Evolutionary conservation across 1,140 invertebrate genomes (phyloP).

Genomic region (Magallana angulata): DNA sequence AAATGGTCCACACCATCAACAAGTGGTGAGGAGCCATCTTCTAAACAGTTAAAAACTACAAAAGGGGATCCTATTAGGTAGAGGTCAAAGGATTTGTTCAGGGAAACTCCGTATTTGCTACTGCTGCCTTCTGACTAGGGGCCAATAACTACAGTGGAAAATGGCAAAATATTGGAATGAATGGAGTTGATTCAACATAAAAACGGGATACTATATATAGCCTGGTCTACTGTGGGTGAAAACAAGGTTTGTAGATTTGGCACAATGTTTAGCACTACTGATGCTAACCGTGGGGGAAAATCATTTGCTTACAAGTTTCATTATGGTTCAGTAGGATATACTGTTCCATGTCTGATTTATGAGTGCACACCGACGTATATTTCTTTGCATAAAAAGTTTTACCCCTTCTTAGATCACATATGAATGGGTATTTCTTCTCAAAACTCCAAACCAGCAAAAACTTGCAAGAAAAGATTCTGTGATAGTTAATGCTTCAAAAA

Average conservation of each 20-base stretch:
- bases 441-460: not conserved
- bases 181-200: constrained; percentile 11
- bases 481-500: not conserved
- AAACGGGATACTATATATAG: not conserved
- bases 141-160: constrained; percentile 26
- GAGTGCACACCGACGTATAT: not conserved
- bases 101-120: not conserved
- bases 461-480: not conserved
- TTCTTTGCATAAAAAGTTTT: not conserved
- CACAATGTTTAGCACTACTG: constrained; percentile 23
- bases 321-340: not conserved
- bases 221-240: constrained; percentile 12
- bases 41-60: constrained; percentile 5
- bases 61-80: constrained; percentile 1
- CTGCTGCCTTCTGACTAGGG: constrained; percentile 29
- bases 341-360: not conserved
- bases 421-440: not conserved
- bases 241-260: constrained; percentile 18
- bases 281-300: constrained; percentile 21
- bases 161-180: constrained; percentile 36
- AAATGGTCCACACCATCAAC: constrained; percentile 10
- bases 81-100: constrained; percentile 35
- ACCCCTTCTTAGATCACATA: not conserved
- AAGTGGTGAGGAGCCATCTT: not conserved
- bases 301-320: constrained; percentile 5